These are phyloP conservation scores for Eonycteris spelaea DNA, from an alignment of 2,113 vertebrate genomes.

Conservation along the genomic window DNA sequence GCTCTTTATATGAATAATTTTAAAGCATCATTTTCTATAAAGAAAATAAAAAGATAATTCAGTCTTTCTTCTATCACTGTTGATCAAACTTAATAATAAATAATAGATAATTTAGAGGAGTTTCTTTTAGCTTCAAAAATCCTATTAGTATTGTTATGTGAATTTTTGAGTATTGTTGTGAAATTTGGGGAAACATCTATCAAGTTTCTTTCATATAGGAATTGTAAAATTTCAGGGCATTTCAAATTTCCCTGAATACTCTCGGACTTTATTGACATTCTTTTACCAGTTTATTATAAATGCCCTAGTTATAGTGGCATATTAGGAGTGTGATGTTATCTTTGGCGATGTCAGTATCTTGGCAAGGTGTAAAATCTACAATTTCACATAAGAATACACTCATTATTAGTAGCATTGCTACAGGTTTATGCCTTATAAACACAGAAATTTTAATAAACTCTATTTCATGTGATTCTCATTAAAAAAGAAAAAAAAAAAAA, in stretches of 20 bases:
- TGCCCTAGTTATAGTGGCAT: not conserved
- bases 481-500: not conserved
- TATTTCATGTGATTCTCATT: not conserved
- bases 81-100: not conserved
- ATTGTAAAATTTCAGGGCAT: constrained; percentile 15
- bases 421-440: not conserved
- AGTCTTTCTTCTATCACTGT: not conserved
- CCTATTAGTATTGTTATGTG: not conserved
- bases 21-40: constrained; percentile 17
- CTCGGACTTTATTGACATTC: not conserved
- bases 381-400: not conserved
- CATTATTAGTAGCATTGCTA: not conserved
- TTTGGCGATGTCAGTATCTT: not conserved
- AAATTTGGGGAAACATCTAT: constrained; percentile 25
- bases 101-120: not conserved
- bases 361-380: not conserved
- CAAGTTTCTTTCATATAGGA: not conserved
- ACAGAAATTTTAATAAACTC: constrained; percentile 18
- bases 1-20: constrained; percentile 1
- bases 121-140: constrained; percentile 43
- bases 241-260: constrained; percentile 34
- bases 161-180: not conserved
- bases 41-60: constrained; percentile 34
- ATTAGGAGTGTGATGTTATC: constrained; percentile 11
- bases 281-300: not conserved